phyloP scores from a whole-genome alignment of 2,113 vertebrate species.

The Vombatus ursinus region DNA sequence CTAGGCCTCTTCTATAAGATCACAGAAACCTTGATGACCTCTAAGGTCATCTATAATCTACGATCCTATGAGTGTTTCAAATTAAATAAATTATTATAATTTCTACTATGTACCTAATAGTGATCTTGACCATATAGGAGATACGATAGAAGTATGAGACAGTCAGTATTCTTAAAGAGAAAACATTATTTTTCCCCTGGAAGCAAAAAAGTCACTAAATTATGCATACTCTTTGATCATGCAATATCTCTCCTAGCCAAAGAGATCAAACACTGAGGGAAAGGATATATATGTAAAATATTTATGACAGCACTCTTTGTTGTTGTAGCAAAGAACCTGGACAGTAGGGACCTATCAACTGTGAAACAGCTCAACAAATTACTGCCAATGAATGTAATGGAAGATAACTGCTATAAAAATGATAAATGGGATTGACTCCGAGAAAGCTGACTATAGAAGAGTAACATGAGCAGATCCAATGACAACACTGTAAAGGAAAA shows the following conservation, averaged over 20 bases:
- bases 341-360: not conserved
- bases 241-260: not conserved
- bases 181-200: not conserved
- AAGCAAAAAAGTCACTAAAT: conserved; percentile 73
- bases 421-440: not conserved
- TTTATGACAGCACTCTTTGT: not conserved
- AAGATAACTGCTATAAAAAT: not conserved
- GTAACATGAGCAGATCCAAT: not conserved
- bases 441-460: not conserved
- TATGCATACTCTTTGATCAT: conserved; percentile 74
- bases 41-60: not conserved
- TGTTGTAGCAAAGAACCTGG: not conserved
- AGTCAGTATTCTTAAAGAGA: not conserved
- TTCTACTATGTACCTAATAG: not conserved
- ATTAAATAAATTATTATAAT: not conserved
- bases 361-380: not conserved
- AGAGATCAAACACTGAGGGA: not conserved
- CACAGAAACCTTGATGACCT: not conserved
- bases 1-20: not conserved
- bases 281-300: not conserved
- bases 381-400: not conserved
- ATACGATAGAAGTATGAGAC: not conserved
- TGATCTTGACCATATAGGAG: not conserved
- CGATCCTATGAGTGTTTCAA: not conserved
- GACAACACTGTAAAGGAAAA: not conserved